Conservation (phyloP, 2,797 vertebrate species). For the Hypotaenidia philippensis region DNA sequence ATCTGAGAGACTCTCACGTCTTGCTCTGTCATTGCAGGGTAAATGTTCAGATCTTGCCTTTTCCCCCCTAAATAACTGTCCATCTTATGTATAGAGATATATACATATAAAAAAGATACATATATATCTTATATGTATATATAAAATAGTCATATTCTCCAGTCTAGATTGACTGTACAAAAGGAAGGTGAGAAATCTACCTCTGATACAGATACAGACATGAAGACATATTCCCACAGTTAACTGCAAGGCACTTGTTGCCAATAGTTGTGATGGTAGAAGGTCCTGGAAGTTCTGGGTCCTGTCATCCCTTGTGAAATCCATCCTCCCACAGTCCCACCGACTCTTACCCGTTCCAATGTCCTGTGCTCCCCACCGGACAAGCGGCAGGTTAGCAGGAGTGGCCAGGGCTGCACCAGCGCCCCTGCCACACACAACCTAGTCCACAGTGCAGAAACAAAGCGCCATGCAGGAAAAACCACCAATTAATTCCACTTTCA, state of each 20-base stretch:
- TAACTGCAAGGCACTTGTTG: neutral
- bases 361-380: constrained; percentile 58
- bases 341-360: constrained; percentile 68
- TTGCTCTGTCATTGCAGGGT: neutral
- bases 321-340: constrained; percentile 52
- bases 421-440: constrained; percentile 67
- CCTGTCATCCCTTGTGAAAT: neutral
- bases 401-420: constrained; percentile 54
- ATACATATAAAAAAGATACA: no score
- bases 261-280: neutral
- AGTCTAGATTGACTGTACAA: neutral
- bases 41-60: neutral
- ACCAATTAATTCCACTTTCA: constrained; percentile 55
- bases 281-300: neutral
- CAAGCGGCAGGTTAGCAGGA: constrained; percentile 55
- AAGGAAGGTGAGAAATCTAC: neutral
- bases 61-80: fast-evolving
- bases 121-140: no score
- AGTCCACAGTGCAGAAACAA: constrained; percentile 65
- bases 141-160: neutral
- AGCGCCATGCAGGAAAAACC: constrained; percentile 61
- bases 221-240: neutral
- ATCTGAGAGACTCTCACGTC: neutral
- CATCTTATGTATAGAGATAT: neutral
- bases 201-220: neutral